phyloP scores from a whole-genome alignment of 2,113 vertebrate species.

The Puffinus mauretanicus region DNA sequence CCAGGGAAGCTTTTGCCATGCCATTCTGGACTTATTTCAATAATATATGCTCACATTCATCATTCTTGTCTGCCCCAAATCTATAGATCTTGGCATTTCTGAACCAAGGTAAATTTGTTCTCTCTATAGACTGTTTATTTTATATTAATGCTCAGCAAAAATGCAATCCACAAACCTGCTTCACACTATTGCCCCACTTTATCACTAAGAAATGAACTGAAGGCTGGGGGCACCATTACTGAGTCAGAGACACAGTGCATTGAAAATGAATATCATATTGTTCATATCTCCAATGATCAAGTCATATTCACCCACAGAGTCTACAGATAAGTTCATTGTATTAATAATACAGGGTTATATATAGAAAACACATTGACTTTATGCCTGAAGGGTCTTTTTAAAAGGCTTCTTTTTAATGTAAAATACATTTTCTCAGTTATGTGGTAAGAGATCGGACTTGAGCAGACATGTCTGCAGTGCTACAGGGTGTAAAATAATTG shows the following conservation, averaged over 20 bases:
- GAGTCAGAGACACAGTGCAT: not conserved
- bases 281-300: constrained; percentile 14
- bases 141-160: not conserved
- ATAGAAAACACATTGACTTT: constrained; percentile 25
- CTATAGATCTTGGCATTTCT: constrained; percentile 9
- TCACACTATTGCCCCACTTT: not conserved
- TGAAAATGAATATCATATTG: constrained; percentile 25
- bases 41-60: constrained; percentile 19
- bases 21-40: constrained; percentile 9
- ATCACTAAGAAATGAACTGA: constrained; percentile 25
- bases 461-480: constrained; percentile 55
- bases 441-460: constrained; percentile 36
- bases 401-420: constrained; percentile 64
- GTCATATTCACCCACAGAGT: constrained; percentile 26
- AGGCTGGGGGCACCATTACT: not conserved
- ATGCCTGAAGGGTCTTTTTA: constrained; percentile 45
- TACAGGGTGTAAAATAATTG: constrained; percentile 73
- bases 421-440: constrained; percentile 56
- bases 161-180: not conserved
- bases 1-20: not conserved
- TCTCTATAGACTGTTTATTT: constrained; percentile 37
- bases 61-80: not conserved
- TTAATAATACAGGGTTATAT: constrained; percentile 34
- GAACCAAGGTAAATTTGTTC: constrained; percentile 12
- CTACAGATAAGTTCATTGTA: constrained; percentile 46